Evolutionary conservation across 2,113 vertebrate species (phyloP).

Genomic region (Scopus umbretta): DNA sequence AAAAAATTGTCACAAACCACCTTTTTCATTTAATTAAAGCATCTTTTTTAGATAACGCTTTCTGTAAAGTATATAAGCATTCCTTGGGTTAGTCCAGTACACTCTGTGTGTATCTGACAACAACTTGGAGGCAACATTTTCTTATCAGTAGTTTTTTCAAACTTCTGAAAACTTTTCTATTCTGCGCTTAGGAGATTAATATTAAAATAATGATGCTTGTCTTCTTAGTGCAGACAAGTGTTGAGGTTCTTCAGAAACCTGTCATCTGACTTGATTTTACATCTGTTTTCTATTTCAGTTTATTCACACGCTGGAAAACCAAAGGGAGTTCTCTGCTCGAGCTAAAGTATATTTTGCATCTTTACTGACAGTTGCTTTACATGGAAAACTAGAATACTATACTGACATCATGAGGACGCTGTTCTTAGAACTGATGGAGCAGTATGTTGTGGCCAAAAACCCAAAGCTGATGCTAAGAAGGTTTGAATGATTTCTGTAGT

Average conservation of each 20-base stretch:
- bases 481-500: slow-evolving; percentile 64
- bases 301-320: slow-evolving; percentile 91
- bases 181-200: neutral
- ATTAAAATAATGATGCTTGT: neutral
- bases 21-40: neutral
- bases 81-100: neutral
- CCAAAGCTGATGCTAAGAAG: slow-evolving; percentile 96
- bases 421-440: slow-evolving; percentile 93
- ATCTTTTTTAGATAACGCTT: neutral
- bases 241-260: neutral
- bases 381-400: slow-evolving; percentile 96
- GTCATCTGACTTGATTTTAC: neutral
- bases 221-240: neutral
- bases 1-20: neutral
- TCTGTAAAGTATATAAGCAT: neutral
- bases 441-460: slow-evolving; percentile 94
- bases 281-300: slow-evolving; percentile 76
- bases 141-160: neutral
- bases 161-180: neutral
- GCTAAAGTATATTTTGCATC: slow-evolving; percentile 93
- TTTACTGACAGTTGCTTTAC: slow-evolving; percentile 92
- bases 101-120: neutral
- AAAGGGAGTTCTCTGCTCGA: slow-evolving; percentile 89
- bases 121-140: neutral
- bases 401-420: slow-evolving; percentile 95